These are phyloP conservation scores for Rhabdomys pumilio DNA, from an alignment of 2,797 vertebrate genomes.

Conservation along the genomic window DNA sequence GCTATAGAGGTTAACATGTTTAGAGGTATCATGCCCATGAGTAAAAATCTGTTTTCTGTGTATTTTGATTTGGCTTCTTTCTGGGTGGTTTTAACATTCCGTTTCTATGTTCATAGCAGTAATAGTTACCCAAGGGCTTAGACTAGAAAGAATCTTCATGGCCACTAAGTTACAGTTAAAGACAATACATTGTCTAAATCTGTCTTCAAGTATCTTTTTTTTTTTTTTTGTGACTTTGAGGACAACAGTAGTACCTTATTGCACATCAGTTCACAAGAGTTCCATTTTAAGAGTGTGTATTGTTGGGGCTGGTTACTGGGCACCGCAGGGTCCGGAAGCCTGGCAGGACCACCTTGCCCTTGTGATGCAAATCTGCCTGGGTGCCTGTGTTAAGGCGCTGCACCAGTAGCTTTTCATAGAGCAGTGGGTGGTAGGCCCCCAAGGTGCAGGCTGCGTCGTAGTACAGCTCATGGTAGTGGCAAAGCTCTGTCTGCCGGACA, in stretches of 20 bases:
- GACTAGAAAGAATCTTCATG: slow-evolving; percentile 83
- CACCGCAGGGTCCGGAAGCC: slow-evolving; percentile 94
- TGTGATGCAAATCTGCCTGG: slow-evolving; percentile 92
- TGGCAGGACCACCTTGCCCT: slow-evolving; percentile 95
- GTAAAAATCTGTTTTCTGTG: slow-evolving; percentile 81
- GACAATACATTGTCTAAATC: slow-evolving; percentile 87
- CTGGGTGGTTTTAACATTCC: slow-evolving; percentile 70
- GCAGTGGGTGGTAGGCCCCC: slow-evolving; percentile 97
- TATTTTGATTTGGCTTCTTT: slow-evolving; percentile 78
- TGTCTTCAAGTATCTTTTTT: slow-evolving; percentile 89
- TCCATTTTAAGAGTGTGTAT: slow-evolving; percentile 80
- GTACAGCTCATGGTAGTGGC: slow-evolving; percentile 99
- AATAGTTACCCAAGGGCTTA: slow-evolving; percentile 89
- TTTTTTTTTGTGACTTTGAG: slow-evolving; percentile 84
- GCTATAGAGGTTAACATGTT: slow-evolving; percentile 73
- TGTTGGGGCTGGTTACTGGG: slow-evolving; percentile 73
- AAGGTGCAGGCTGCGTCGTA: slow-evolving; percentile 97
- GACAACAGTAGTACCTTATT: slow-evolving; percentile 91
- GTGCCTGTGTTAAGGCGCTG: slow-evolving; percentile 95
- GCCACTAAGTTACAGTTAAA: slow-evolving; percentile 88
- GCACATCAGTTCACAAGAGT: slow-evolving; percentile 88
- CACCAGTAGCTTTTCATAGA: slow-evolving; percentile 98
- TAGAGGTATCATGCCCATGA: slow-evolving; percentile 80
- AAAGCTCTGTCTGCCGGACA: slow-evolving; percentile 96
- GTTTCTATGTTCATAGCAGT: slow-evolving; percentile 86